Percentiles rank a stretch among this genome's conserved stretches.
Conservation (phyloP, 2,113 vertebrate species). For the Onychostoma macrolepis region DNA sequence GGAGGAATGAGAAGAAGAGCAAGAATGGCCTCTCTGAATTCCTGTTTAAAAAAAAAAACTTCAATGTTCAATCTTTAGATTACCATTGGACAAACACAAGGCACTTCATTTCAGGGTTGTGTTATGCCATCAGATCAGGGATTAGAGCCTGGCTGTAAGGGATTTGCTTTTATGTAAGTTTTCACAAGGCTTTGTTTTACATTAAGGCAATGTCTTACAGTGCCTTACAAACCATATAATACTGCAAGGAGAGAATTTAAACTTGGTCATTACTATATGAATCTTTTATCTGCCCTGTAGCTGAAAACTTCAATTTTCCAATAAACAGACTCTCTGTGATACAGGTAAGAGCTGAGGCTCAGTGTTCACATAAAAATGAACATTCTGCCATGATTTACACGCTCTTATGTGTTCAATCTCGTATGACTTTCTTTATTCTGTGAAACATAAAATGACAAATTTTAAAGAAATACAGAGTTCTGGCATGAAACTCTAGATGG, state of each 20-base stretch:
- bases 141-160: background rate
- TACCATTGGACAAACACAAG: background rate
- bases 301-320: background rate
- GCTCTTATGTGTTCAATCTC: background rate
- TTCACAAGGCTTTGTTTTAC: background rate
- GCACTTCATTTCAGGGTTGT: background rate
- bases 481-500: too few relatives aligned
- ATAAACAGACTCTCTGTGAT: background rate
- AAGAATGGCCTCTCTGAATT: slow-evolving; percentile 78
- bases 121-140: background rate
- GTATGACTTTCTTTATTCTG: background rate
- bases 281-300: background rate
- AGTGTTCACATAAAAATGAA: background rate
- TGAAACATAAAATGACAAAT: background rate
- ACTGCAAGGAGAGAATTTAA: background rate
- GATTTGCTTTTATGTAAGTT: background rate
- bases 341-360: background rate
- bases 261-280: background rate
- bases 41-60: slow-evolving; percentile 64
- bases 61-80: background rate
- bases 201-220: background rate
- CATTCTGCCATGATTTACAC: background rate
- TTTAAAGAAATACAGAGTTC: too few relatives aligned
- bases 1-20: slow-evolving; percentile 83
- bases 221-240: background rate